Base-by-base conservation (phyloP, 2,888 invertebrate genomes). In the Hirtodrosophila histrioides region DNA sequence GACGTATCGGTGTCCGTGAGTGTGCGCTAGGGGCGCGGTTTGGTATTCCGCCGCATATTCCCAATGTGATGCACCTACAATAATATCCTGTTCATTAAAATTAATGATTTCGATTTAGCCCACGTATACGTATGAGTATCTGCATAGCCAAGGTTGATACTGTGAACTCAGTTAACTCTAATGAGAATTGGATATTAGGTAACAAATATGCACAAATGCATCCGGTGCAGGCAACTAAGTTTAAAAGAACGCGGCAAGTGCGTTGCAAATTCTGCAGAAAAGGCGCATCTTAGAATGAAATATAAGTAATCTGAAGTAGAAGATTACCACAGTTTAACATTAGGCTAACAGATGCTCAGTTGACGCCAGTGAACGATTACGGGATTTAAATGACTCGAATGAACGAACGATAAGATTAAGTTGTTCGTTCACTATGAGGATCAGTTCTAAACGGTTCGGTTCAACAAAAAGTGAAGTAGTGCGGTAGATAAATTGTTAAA, bases 41-140 rank as follows among this genome's bases (percentile, higher is more conserved):
- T 27, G 57, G 50, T 60, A 27, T 55, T 37, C 54, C 45, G 51
- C 29, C 27, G 44, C 56, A 50, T 39, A 60, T 73, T 77, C 63
- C 85, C 85, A 61, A 48, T 64, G 64, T 50, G 58, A 64, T 68
- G 66, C 66, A 71, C 57, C 66, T 74, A 63, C 66, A 76, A 73
- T 71, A 86, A 73, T 71, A 86, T 81, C 71, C 74, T 67, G 75
- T 81, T 86, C 84, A 82, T 84, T 83, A 82, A 84, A 84, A 86
- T 83, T 86, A 77, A 82, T 80, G 81, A 84, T 71, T 83, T 80
- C 67, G 67, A 66, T 67, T 77, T 69, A 69, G 45, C 62, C 11
- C 12, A 24, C 43, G 41, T 33, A 33, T 2, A 43, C n/a, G 12
- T 10, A 37, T 29, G 33, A 5, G 12, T 37, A 44, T 48, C n/a